Evolutionary conservation across 2,888 invertebrate genomes (phyloP).

Genomic region (Spodoptera exigua): DNA sequence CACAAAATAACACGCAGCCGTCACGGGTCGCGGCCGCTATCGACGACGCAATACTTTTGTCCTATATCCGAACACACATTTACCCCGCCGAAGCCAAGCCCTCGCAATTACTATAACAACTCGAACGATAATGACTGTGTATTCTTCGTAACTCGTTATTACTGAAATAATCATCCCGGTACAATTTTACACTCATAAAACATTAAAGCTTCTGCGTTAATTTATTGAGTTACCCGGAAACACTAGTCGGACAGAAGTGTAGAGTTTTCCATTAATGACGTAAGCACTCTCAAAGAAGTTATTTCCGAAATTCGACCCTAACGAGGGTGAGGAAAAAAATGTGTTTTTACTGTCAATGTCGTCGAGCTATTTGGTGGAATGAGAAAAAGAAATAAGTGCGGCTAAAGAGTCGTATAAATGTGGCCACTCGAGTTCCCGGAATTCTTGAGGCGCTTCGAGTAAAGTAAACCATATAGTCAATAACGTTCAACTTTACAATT

Average conservation of each 20-base stretch:
- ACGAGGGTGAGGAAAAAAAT: conserved; percentile 48
- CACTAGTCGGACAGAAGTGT: conserved; percentile 23
- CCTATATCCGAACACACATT: conserved; percentile 77
- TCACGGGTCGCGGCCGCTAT: conserved; percentile 63
- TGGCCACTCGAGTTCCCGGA: conserved; percentile 34
- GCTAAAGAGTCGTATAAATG: conserved; percentile 46
- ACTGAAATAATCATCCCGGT: conserved; percentile 39
- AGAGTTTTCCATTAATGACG: conserved; percentile 39
- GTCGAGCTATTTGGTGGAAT: conserved; percentile 44
- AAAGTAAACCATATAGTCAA: conserved; percentile 28
- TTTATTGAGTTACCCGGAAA: conserved; percentile 37
- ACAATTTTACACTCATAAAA: conserved; percentile 35
- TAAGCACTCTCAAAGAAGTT: conserved; percentile 46
- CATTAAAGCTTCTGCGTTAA: conserved; percentile 31
- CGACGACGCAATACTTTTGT: conserved; percentile 73
- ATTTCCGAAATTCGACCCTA: conserved; percentile 56
- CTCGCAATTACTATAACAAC: conserved; percentile 65
- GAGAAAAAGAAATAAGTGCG: conserved; percentile 48
- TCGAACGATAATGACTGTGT: conserved; percentile 63
- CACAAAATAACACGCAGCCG: conserved; percentile 83
- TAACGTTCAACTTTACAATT: conserved; percentile 24
- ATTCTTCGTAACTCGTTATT: conserved; percentile 53
- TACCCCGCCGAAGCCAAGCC: conserved; percentile 66
- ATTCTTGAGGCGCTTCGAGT: conserved; percentile 32
- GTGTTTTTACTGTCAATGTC: conserved; percentile 46